phyloP scores from a whole-genome alignment of 2,888 invertebrate species.

The Xylota segnis region DNA sequence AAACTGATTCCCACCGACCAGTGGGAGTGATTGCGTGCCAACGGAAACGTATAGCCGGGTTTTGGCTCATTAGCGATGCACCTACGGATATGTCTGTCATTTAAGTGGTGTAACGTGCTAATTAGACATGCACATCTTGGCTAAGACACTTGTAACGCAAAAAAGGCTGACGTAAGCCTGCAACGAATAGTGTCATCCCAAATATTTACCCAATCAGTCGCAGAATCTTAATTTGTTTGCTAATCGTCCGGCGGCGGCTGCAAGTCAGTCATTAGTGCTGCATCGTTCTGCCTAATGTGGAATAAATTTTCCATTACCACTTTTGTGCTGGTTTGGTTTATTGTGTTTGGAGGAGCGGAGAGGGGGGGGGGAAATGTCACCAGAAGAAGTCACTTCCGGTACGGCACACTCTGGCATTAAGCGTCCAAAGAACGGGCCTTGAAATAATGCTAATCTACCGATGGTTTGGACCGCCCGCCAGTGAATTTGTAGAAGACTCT shows the following conservation, averaged over 20 bases:
- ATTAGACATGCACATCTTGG: constrained; percentile 7
- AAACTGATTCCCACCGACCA: neutral
- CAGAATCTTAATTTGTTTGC: constrained; percentile 25
- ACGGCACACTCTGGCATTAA: constrained; percentile 8
- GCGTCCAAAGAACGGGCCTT: neutral
- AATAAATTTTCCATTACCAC: constrained; percentile 24
- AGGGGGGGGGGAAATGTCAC: neutral
- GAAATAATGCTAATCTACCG: constrained; percentile 14
- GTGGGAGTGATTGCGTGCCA: constrained; percentile 1
- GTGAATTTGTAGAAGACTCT: constrained; percentile 12
- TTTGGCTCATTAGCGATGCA: constrained; percentile 16
- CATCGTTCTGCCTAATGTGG: constrained; percentile 17
- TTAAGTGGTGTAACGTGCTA: constrained; percentile 1
- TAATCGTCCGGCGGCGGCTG: constrained; percentile 6
- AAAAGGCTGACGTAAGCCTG: constrained; percentile 16
- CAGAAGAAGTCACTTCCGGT: constrained; percentile 7
- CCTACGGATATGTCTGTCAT: neutral
- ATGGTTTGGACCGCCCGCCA: constrained; percentile 2
- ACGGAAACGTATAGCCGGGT: neutral
- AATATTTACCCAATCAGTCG: constrained; percentile 33
- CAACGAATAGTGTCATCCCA: constrained; percentile 5
- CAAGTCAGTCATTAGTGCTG: constrained; percentile 3
- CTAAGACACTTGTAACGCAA: neutral
- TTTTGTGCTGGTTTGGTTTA: neutral
- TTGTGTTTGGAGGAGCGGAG: too few species aligned